Conservation (phyloP, 2,113 vertebrate genomes). For the mouse (Mus musculus) region DNA sequence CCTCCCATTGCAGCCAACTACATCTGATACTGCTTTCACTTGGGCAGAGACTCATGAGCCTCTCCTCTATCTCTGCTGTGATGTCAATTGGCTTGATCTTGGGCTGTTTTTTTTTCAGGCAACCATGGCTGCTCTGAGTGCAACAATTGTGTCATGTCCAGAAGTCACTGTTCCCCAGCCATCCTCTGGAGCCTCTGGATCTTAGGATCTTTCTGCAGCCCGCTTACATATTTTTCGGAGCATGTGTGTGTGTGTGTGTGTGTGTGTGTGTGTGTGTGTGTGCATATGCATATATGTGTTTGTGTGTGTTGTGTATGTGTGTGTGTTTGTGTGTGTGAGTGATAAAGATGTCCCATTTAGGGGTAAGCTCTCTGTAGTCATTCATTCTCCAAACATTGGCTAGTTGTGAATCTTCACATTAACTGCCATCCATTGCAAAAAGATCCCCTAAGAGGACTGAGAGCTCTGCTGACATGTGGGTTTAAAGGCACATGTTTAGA, state of each 20-base stretch:
- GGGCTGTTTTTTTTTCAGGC: neutral
- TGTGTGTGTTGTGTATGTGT: neutral
- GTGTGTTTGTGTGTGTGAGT: neutral
- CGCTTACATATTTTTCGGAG: neutral
- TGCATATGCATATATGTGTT: neutral
- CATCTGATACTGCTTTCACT: neutral
- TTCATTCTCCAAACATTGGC: neutral
- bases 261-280: neutral
- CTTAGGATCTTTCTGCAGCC: neutral
- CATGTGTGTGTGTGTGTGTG: neutral
- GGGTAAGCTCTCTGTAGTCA: neutral
- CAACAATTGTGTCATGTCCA: neutral
- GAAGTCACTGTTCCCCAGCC: neutral
- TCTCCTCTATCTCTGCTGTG: too few species aligned
- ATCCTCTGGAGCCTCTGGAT: too few species aligned
- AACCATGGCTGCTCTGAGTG: neutral
- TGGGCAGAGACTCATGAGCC: too few species aligned
- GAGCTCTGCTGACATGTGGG: neutral
- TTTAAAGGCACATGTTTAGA: neutral
- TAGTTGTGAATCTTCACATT: neutral
- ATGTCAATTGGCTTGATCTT: too few species aligned
- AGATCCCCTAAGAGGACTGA: too few species aligned
- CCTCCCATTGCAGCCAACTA: too few species aligned
- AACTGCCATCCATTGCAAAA: neutral
- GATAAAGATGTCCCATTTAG: neutral